Evolutionary conservation across 2,888 invertebrate genomes (phyloP).

Genomic region (Aromia moschata): DNA sequence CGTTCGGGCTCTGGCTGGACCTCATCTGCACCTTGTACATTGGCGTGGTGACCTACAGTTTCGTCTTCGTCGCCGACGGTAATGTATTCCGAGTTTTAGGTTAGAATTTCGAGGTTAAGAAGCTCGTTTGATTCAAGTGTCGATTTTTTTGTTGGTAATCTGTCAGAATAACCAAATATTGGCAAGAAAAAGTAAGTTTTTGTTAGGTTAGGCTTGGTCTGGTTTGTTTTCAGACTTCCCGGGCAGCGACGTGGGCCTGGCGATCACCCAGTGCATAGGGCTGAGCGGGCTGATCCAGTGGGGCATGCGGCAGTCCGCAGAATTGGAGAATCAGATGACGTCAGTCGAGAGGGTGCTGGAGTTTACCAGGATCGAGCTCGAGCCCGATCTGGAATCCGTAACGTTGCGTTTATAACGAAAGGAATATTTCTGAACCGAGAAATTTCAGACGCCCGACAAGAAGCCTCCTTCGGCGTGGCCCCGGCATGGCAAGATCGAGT

Average conservation of each 20-base stretch:
- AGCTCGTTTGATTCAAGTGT: no score
- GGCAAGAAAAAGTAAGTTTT: no score
- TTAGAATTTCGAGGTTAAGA: no score
- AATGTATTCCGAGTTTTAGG: no score
- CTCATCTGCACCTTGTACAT: constrained; percentile 75
- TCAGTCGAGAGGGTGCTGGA: constrained; percentile 75
- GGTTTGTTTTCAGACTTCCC: constrained; percentile 29
- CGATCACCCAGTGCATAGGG: constrained; percentile 66
- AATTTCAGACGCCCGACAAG: constrained; percentile 58
- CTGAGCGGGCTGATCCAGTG: constrained; percentile 68
- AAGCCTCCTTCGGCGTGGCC: constrained; percentile 72
- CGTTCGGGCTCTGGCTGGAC: constrained; percentile 80
- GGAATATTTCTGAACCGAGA: no score
- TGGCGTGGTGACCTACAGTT: constrained; percentile 71
- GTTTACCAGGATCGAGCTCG: constrained; percentile 67
- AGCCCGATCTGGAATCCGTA: constrained; percentile 58
- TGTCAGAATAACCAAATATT: no score
- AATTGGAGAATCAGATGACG: constrained; percentile 71
- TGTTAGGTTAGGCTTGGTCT: no score
- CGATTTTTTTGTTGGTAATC: no score
- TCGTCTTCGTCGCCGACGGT: constrained; percentile 65
- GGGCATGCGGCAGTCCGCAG: constrained; percentile 76
- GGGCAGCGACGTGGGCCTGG: constrained; percentile 66
- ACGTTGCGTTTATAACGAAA: no score
- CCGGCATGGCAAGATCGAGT: constrained; percentile 68